Base-by-base conservation (phyloP, 2,888 invertebrate genomes). In the Oscheius sp. region DNA sequence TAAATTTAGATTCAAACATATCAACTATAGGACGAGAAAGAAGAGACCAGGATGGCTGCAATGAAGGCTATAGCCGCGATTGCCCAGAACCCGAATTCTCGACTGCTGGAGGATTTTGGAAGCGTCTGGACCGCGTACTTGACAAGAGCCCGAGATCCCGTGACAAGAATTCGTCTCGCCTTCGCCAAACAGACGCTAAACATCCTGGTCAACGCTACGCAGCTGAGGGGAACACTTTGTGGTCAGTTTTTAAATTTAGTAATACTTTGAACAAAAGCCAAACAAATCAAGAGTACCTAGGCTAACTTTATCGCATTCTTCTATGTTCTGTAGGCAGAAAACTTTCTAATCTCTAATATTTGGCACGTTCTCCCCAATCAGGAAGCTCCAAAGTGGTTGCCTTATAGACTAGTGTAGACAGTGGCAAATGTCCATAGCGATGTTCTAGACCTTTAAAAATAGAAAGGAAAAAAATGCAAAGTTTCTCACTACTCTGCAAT, bases 71-170 rank as follows among this genome's bases (percentile, higher is more conserved):
- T 68, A 1, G 68, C 55, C 9, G 55, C 35, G 4, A 68, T 68
- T 33, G 68, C 55, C 11, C 68, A 68, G 21, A 68, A 68, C 51
- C 53, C 73, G n/a, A 50, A 58, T 5, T 74, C 59, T 3, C 32
- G 59, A 2, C 35, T 74, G 21, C 37, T 33, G 42, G 74, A 74
- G 3, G 66, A 66, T n/a, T 58, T 57, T 50, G 42, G 42, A 9
- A 35, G 48, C 11, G 74, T 74, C 2, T 74, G 74, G 74, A 66
- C 11, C 29, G 37, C 59, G 11, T 74, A 57, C 35, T 29, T 74
- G 33, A 32, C 53, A 47, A 66, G 74, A 57, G 10, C 29, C 11
- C 33, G 51, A 13, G 74, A 74, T 48, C 57, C 48, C 3, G 11
- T 21, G 1, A 11, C 51, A 29, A 58, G 55, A 66, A 74, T 74